These are phyloP conservation scores for Maniola jurtina DNA, from an alignment of 1,140 invertebrate species.

Conservation along the genomic window DNA sequence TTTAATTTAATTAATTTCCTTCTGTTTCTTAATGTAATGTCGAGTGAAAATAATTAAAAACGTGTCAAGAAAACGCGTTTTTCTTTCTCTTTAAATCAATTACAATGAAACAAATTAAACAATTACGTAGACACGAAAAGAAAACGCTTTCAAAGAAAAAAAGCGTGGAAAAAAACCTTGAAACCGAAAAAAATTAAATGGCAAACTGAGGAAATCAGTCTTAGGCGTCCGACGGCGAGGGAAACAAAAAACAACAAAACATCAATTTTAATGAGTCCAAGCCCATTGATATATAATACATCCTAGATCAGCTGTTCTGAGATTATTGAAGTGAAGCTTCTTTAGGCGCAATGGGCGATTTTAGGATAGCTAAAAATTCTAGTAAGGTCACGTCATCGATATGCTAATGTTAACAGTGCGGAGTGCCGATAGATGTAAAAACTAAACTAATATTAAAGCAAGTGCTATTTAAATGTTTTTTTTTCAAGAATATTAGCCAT, in stretches of 20 bases:
- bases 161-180: slow-evolving; percentile 15
- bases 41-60: not conserved
- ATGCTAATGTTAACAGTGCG: no score
- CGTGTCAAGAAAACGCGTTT: not conserved
- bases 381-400: no score
- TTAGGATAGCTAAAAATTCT: no score
- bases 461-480: no score
- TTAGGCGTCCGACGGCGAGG: slow-evolving; percentile 29
- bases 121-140: slow-evolving; percentile 41
- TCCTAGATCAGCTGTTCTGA: no score
- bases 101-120: slow-evolving; percentile 41
- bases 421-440: no score
- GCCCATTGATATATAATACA: not conserved
- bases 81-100: slow-evolving; percentile 3
- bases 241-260: slow-evolving; percentile 65
- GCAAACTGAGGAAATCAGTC: slow-evolving; percentile 55
- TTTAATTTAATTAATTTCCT: no score
- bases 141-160: slow-evolving; percentile 10
- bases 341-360: no score
- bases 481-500: no score
- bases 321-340: no score
- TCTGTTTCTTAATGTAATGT: no score
- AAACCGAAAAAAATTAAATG: slow-evolving; percentile 45
- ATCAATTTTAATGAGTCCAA: slow-evolving; percentile 73
- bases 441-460: no score